Conservation (phyloP, 2,888 invertebrate species). For the Hypomecis punctinalis region DNA sequence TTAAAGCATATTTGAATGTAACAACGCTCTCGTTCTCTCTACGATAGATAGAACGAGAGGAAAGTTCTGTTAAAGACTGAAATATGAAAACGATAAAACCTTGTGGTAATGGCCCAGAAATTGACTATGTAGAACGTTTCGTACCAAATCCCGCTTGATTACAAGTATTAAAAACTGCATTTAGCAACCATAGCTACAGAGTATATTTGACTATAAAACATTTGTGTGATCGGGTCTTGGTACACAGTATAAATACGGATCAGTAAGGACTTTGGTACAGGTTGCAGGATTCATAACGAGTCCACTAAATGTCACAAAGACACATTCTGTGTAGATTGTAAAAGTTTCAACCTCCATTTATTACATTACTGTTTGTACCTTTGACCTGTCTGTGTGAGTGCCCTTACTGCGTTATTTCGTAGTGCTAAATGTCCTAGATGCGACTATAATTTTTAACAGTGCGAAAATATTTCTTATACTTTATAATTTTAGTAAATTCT, state of each 20-base stretch:
- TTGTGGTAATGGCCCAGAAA: slow-evolving; percentile 20
- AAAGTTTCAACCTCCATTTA: not conserved
- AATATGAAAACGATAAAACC: not conserved
- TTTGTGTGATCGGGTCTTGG: slow-evolving; percentile 31
- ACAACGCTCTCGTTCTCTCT: not conserved
- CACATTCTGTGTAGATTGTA: not conserved
- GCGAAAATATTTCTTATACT: slow-evolving; percentile 83
- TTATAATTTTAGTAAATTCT: slow-evolving; percentile 82
- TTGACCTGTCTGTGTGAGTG: slow-evolving; percentile 9
- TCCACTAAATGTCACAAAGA: slow-evolving; percentile 1
- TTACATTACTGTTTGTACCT: not conserved
- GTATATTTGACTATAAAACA: slow-evolving; percentile 25
- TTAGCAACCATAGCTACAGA: slow-evolving; percentile 14
- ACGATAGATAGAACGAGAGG: not conserved
- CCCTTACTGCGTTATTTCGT: slow-evolving; percentile 28
- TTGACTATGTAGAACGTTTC: slow-evolving; percentile 40
- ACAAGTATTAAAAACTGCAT: slow-evolving; percentile 8
- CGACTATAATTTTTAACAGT: slow-evolving; percentile 74
- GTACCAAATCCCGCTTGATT: slow-evolving; percentile 31
- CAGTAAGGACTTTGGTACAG: slow-evolving; percentile 23
- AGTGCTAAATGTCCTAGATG: slow-evolving; percentile 30
- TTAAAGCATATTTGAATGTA: not conserved
- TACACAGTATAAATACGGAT: slow-evolving; percentile 28
- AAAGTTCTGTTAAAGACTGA: not conserved
- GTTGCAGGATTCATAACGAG: not conserved